Conservation (phyloP, 2,113 vertebrate genomes). For the Oncorhynchus keta region DNA sequence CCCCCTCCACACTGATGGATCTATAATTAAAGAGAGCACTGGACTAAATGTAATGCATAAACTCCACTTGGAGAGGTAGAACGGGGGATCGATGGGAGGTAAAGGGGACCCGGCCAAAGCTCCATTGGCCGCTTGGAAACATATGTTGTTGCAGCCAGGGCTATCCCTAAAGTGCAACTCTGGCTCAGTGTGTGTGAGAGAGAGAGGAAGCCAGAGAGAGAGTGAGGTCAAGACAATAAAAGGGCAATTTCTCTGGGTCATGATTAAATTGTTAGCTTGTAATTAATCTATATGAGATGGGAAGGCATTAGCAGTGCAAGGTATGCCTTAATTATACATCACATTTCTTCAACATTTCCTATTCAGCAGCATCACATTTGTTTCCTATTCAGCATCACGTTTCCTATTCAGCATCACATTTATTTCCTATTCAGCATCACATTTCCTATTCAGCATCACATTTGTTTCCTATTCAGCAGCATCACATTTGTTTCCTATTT, state of each 20-base stretch:
- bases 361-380: too few species aligned
- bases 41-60: slow-evolving; percentile 73
- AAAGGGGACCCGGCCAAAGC: slow-evolving; percentile 48
- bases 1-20: slow-evolving; percentile 57
- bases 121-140: slow-evolving; percentile 56
- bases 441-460: too few species aligned
- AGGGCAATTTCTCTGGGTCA: slow-evolving; percentile 48
- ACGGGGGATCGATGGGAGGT: slow-evolving; percentile 59
- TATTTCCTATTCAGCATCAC: too few species aligned
- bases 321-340: slow-evolving; percentile 57
- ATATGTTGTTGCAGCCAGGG: slow-evolving; percentile 38
- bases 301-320: slow-evolving; percentile 33
- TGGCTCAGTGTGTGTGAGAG: slow-evolving; percentile 29
- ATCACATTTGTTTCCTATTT: too few species aligned
- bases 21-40: slow-evolving; percentile 74
- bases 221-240: slow-evolving; percentile 38
- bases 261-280: slow-evolving; percentile 53
- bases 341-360: slow-evolving; percentile 12
- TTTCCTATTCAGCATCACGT: too few species aligned
- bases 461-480: too few species aligned
- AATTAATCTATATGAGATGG: slow-evolving; percentile 60
- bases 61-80: slow-evolving; percentile 57
- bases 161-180: slow-evolving; percentile 47
- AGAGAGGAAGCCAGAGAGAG: slow-evolving; percentile 24
- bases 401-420: too few species aligned